Conservation (phyloP, 1,140 invertebrate species). For the Meloidogyne chitwoodi region DNA sequence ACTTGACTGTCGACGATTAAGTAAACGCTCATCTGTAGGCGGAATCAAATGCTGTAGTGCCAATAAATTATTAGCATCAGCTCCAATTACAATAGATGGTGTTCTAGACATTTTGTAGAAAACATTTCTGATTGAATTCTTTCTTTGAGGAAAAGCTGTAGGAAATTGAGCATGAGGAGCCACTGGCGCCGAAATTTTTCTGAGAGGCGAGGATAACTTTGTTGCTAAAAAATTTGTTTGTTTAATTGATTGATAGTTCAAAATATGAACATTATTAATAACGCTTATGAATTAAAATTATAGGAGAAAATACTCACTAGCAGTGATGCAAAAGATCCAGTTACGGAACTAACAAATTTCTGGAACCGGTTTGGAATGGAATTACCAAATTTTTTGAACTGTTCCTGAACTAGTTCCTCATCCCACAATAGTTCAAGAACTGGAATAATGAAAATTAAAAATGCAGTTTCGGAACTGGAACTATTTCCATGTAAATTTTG, state of each 20-base stretch:
- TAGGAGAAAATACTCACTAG: too few relatives aligned
- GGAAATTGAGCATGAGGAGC: neutral
- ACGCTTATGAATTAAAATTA: too few relatives aligned
- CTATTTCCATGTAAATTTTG: too few relatives aligned
- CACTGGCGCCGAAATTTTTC: conserved; percentile 14
- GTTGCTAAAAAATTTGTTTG: neutral
- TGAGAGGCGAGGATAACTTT: neutral
- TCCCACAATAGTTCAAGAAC: too few relatives aligned
- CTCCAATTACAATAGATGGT: conserved; percentile 17
- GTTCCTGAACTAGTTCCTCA: too few relatives aligned
- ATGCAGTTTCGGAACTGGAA: too few relatives aligned
- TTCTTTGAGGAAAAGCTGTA: neutral
- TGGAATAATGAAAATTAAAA: too few relatives aligned
- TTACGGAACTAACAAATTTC: too few relatives aligned
- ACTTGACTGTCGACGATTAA: conserved; percentile 9
- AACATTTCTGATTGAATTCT: conserved; percentile 11
- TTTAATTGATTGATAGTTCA: neutral
- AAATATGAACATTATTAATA: too few relatives aligned
- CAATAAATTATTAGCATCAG: conserved; percentile 10
- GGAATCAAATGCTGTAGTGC: conserved; percentile 15
- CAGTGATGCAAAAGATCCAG: too few relatives aligned
- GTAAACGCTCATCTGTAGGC: conserved; percentile 8
- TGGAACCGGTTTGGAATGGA: too few relatives aligned
- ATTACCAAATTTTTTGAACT: too few relatives aligned
- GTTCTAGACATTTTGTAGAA: conserved; percentile 8